phyloP scores from a whole-genome alignment of 1,140 invertebrate species.

The Bacillus rossius region DNA sequence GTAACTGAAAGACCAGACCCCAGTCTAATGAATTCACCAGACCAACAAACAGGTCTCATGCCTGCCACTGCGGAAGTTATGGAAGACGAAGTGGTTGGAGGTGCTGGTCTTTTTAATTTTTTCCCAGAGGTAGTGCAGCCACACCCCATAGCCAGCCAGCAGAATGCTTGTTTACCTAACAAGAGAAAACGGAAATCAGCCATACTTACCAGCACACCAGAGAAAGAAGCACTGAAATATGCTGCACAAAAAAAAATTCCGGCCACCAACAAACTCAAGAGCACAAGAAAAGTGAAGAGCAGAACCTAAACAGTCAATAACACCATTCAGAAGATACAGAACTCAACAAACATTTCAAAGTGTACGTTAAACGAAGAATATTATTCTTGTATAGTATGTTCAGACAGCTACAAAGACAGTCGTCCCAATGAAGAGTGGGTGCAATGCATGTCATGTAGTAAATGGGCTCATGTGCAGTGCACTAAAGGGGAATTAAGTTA shows the following conservation, averaged over 20 bases:
- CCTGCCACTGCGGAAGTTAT: too few species aligned
- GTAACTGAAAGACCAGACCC: too few species aligned
- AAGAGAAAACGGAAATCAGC: slow-evolving; percentile 27
- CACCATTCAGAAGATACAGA: slow-evolving; percentile 15
- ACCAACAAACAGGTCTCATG: too few species aligned
- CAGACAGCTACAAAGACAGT: slow-evolving; percentile 18
- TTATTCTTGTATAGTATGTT: slow-evolving; percentile 20
- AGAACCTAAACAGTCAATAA: slow-evolving; percentile 16
- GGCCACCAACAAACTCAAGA: slow-evolving; percentile 10
- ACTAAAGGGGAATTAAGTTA: slow-evolving; percentile 19
- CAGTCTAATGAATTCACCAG: too few species aligned
- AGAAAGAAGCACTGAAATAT: slow-evolving; percentile 21
- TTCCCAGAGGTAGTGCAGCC: slow-evolving; percentile 16
- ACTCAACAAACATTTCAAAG: slow-evolving; percentile 12
- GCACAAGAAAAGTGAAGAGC: slow-evolving; percentile 9
- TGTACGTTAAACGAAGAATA: slow-evolving; percentile 15
- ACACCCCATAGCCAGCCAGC: slow-evolving; percentile 13
- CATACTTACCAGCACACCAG: slow-evolving; percentile 29
- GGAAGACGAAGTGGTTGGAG: too few species aligned
- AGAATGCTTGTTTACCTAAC: neutral
- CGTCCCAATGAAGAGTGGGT: slow-evolving; percentile 21
- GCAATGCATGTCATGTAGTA: slow-evolving; percentile 22
- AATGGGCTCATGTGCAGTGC: slow-evolving; percentile 26
- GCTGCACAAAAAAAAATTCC: slow-evolving; percentile 8
- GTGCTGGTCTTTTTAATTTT: neutral